Base-by-base conservation (phyloP, 2,113 vertebrate genomes). In the Vireo altiloquus region DNA sequence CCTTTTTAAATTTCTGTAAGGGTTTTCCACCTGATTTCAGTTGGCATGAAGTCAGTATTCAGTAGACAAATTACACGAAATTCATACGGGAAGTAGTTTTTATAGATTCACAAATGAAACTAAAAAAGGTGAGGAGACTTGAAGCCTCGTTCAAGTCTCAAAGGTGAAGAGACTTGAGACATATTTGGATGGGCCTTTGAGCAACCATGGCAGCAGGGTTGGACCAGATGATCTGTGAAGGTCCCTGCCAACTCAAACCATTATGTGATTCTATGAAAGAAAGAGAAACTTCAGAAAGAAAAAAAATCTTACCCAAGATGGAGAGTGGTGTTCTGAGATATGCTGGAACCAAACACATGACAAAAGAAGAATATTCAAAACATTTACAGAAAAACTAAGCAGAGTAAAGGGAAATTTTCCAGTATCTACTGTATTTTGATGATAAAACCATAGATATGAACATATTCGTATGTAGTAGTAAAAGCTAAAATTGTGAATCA, bases 191-290 rank as follows among this genome's bases (percentile, higher is more conserved):
- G 10, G 15, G 56, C 10, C 22, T 79, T 74, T 88, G 53, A 82
- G 13, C 20, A 86, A 54, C 9, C 19, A n/a, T 0, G 4, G 33
- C 13, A 42, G 44, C 5, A 19, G 8, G 5, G 5, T 2, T 61
- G 22, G 28, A 44, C 47, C 22, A 70, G n/a, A 44, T 69, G 18
- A 47, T 15, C 37, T 74, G 46, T 52, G 39, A 77, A 70, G 3
- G 10, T 24, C 27, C 10, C 9, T 74, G 78, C 69, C 46, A 87
- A 40, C 3, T 3, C 37, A 77, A 87, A 53, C 12, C 8, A 27
- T 56, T 39, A 44, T 56, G 19, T 9, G 1, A 33, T 60, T 69
- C 35, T 33, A 23, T 30, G 11, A 87, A 50, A 70, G 30, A 77
- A 35, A 69, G 28, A 42, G 40, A 83, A 91, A 30, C 9, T 52